phyloP scores from a whole-genome alignment of 2,888 invertebrate genomes.

The Cryptus viduatorius region DNA sequence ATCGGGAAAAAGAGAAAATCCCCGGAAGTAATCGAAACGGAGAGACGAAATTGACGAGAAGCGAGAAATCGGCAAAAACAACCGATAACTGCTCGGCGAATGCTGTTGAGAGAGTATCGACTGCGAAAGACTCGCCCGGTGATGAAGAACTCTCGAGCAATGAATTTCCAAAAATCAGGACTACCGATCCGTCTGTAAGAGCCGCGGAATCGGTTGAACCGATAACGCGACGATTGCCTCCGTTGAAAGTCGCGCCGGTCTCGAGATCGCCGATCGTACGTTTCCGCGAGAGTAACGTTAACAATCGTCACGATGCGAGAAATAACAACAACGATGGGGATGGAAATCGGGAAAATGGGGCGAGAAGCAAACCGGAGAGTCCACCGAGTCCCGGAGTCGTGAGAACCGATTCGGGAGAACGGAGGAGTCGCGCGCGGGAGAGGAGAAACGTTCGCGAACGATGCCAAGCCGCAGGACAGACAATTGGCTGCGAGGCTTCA shows the following conservation, averaged over 20 bases:
- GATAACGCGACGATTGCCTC: constrained; percentile 63
- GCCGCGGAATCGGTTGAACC: constrained; percentile 65
- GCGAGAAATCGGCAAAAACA: constrained; percentile 6
- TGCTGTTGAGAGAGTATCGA: constrained; percentile 56
- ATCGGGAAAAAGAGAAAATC: background rate
- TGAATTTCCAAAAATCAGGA: constrained; percentile 65
- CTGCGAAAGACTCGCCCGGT: background rate
- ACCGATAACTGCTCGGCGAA: constrained; percentile 11
- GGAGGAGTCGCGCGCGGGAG: constrained; percentile 81
- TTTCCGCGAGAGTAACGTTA: constrained; percentile 39
- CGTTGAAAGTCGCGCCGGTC: constrained; percentile 56
- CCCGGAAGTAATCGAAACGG: background rate
- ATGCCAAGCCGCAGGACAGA: constrained; percentile 61
- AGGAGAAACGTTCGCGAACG: constrained; percentile 77
- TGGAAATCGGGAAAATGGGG: constrained; percentile 15
- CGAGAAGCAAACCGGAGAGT: constrained; percentile 42
- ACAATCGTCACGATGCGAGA: constrained; percentile 63
- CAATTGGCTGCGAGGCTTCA: background rate
- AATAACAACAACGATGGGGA: constrained; percentile 68
- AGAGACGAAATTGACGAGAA: constrained; percentile 25
- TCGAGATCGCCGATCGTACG: constrained; percentile 53
- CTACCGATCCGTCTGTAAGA: constrained; percentile 51
- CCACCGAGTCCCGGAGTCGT: constrained; percentile 72
- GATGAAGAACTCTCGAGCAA: constrained; percentile 38
- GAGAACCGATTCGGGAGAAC: constrained; percentile 76